Conservation (phyloP, 2,888 invertebrate species). For the Chydorus sphaericus region DNA sequence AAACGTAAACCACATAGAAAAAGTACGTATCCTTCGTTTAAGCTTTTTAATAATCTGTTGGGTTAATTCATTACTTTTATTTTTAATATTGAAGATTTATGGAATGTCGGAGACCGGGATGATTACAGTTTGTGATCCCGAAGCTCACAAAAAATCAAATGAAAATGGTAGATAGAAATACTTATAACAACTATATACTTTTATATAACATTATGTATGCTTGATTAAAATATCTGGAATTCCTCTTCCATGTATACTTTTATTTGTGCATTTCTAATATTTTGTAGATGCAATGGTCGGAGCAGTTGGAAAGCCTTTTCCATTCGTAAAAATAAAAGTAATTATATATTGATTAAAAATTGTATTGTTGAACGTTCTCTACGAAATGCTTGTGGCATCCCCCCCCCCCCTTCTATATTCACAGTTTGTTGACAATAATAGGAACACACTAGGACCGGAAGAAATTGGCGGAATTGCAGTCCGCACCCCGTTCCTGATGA, state of each 20-base stretch:
- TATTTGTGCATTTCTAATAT: too few species aligned
- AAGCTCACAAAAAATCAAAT: background rate
- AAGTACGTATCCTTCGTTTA: too few species aligned
- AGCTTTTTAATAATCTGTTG: background rate
- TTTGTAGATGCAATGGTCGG: background rate
- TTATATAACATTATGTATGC: too few species aligned
- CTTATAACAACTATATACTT: too few species aligned
- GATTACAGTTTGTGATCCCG: too few species aligned
- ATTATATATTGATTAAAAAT: too few species aligned
- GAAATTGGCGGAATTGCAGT: background rate
- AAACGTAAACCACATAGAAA: background rate
- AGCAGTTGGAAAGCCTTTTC: background rate
- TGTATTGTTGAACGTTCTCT: too few species aligned
- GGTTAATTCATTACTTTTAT: background rate
- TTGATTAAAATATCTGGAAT: too few species aligned
- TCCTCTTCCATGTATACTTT: too few species aligned
- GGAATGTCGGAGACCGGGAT: background rate
- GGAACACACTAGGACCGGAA: background rate
- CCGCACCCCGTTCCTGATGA: background rate
- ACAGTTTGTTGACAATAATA: background rate
- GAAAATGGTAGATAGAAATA: background rate
- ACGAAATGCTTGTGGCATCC: background rate
- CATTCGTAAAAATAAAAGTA: background rate
- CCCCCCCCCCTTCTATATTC: background rate
- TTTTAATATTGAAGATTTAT: background rate